Conservation (phyloP, 1,140 invertebrate genomes). For the Camponotus pennsylvanicus region DNA sequence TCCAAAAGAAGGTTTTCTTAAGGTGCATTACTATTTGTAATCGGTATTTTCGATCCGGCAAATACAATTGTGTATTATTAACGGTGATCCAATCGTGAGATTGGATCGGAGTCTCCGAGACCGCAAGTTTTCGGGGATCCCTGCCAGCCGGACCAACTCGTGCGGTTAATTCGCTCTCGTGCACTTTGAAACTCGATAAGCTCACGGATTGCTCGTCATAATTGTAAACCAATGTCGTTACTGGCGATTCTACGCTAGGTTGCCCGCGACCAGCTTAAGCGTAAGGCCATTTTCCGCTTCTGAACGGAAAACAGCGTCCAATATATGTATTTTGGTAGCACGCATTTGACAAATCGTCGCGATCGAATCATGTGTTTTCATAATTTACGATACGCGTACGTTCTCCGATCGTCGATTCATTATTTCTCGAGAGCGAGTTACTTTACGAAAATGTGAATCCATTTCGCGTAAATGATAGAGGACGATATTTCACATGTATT, state of each 20-base stretch:
- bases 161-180: slow-evolving; percentile 72
- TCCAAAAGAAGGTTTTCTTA: slow-evolving; percentile 13
- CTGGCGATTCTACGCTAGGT: slow-evolving; percentile 57
- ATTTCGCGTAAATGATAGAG: neutral
- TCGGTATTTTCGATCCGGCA: neutral
- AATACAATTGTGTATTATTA: slow-evolving; percentile 55
- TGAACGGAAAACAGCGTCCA: slow-evolving; percentile 23
- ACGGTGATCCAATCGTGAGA: slow-evolving; percentile 64
- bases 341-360: neutral
- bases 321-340: neutral
- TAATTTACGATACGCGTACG: neutral
- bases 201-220: slow-evolving; percentile 69
- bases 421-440: neutral
- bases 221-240: slow-evolving; percentile 71
- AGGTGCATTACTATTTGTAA: neutral
- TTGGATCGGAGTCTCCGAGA: slow-evolving; percentile 59
- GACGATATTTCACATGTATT: neutral
- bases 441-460: neutral
- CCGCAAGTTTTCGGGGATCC: slow-evolving; percentile 61
- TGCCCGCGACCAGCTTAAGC: slow-evolving; percentile 44
- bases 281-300: slow-evolving; percentile 8
- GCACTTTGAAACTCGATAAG: slow-evolving; percentile 74
- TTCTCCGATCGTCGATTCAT: too few relatives aligned
- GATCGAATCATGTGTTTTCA: neutral
- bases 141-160: slow-evolving; percentile 64